Evolutionary conservation across 2,113 vertebrate genomes (phyloP).

Genomic region (Toxostoma redivivum): DNA sequence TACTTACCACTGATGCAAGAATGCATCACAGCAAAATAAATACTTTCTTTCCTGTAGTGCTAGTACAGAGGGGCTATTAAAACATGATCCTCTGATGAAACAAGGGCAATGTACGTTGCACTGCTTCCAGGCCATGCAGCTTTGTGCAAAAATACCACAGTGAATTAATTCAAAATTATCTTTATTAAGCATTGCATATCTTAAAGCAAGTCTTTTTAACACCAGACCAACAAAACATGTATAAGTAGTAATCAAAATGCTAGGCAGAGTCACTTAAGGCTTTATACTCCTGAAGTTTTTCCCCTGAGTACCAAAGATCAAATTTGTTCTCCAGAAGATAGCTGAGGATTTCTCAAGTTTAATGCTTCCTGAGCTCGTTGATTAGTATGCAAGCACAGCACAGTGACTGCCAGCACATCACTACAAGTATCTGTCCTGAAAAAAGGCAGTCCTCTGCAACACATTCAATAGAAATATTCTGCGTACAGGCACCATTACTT

Average conservation of each 20-base stretch:
- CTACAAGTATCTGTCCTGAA: background rate
- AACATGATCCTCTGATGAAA: background rate
- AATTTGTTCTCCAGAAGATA: background rate
- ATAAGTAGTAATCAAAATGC: background rate
- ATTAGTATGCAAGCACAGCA: conserved; percentile 27
- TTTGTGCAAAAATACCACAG: background rate
- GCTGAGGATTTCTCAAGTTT: background rate
- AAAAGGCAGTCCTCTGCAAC: background rate
- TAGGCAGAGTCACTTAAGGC: background rate
- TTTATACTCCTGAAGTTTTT: background rate
- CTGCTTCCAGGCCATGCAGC: background rate
- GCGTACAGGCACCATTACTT: no score
- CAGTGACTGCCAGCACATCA: background rate
- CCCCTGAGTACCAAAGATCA: conserved; percentile 29
- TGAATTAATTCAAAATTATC: background rate
- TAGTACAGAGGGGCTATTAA: background rate
- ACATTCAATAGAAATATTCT: background rate
- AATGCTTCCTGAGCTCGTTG: conserved; percentile 1
- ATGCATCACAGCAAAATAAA: background rate
- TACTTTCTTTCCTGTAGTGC: background rate
- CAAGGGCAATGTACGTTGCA: background rate
- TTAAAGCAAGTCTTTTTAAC: background rate
- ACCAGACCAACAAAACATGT: background rate
- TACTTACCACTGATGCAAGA: background rate
- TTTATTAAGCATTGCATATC: background rate